Base-by-base conservation (phyloP, 2,888 invertebrate species). In the Rutpela maculata region DNA sequence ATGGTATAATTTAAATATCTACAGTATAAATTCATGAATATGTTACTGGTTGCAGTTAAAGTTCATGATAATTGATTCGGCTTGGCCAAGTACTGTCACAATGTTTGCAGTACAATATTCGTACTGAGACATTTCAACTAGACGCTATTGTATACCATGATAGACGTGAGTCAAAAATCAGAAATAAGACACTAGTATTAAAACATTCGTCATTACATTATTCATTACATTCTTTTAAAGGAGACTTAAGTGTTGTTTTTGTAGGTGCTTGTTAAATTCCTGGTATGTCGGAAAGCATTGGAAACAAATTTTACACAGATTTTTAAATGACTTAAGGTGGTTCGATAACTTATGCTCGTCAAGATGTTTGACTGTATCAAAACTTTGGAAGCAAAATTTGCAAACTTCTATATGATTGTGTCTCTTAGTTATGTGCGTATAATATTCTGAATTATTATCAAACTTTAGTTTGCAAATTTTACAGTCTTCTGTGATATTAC, bases 251-350 rank as follows among this genome's bases (percentile, higher is more conserved):
- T 78, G 77, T 55, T 65, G 43, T 22, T 75, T 62, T 50, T 63
- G 22, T 17, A 78, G 31, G 17, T 78, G 77, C 11, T 6, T 31
- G 18, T 65, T 57, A 35, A 78, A 78, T 57, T 78, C 65, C 17
- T 72, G 43, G 19, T 35, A 75, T 22, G 75, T 71, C 12, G 65
- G 38, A 57, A 78, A 75, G n/a, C 67, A 59, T 4, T 31, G 31
- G n/a, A 69, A 75, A 59, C 75, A 75, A 18, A 75, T 78, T 59
- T 72, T 75, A n/a, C 75, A 78, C 11, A 75, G 9, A 57, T 78
- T 78, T 12, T 78, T 71, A 4, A 78, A 75, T n/a, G 70, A 22
- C 22, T 68, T 71, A n/a, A 78, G 67, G 60, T 78, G 77, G 18
- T 50, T 17, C 5, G n/a, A 12, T 9, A 50, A 62, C 56, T 67